Evolutionary conservation across 1,140 invertebrate genomes (phyloP), one percentile per base, ranked within the genome.

Genomic region (Dysdera silvatica): DNA sequence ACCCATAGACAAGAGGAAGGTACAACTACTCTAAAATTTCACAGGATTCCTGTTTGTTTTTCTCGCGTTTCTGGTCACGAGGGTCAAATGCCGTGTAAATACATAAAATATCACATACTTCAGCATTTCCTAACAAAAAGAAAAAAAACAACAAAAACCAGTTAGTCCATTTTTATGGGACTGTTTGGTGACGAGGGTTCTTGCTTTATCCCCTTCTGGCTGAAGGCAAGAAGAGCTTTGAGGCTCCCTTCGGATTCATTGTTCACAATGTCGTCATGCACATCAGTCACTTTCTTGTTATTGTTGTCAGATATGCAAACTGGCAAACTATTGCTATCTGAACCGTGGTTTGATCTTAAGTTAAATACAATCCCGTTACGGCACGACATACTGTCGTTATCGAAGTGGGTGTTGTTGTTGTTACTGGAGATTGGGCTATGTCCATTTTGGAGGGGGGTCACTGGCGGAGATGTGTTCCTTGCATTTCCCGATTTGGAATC

Each of bases 151-250:
- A n/a, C n/a, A n/a, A n/a, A n/a, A n/a, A n/a, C n/a, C n/a, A n/a
- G n/a, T 65, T 52, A 65, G 43, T 65, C 63, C 40, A 65, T 65
- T 65, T 65, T 65, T 43, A 49, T 48, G 41, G 57, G 37, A 55
- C 51, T 65, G 54, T 59, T 60, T 37, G 65, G 65, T 37, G 65
- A 66, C n/a, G 57, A 51, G 43, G 65, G 65, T 47, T 67, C 66
- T 58, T 67, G 60, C 59, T 67, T 67, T 43, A 67, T 63, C 40
- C 66, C 66, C 59, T 63, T 67, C 52, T 67, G 66, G 10, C 60
- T 63, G 55, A 67, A 54, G 54, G 66, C 66, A 41, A 67, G 55
- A 28, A 67, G 58, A 40, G 66, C 66, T 45, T 67, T 67, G 18
- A 67, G 47, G 52, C 66, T 67, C 18, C 62, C 62, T 60, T 58